Evolutionary conservation across 1,140 invertebrate genomes (phyloP).

Genomic region (Sitophilus oryzae): DNA sequence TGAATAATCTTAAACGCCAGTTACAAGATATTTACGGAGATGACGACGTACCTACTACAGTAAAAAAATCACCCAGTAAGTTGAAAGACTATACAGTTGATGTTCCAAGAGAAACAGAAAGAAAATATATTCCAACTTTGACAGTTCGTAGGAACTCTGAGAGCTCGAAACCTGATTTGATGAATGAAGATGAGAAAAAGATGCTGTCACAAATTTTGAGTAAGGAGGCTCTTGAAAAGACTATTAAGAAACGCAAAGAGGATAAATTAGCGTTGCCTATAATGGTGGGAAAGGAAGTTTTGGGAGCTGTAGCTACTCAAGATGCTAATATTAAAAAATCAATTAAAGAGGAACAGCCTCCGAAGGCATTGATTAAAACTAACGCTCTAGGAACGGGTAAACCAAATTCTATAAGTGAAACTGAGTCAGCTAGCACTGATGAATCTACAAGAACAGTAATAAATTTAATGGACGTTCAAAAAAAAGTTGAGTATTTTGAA

Average conservation of each 20-base stretch:
- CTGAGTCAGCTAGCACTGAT: constrained; percentile 64
- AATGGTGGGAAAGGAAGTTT: constrained; percentile 56
- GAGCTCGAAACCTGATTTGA: constrained; percentile 21
- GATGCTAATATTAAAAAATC: constrained; percentile 40
- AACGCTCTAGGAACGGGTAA: constrained; percentile 27
- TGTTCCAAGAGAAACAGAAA: constrained; percentile 24
- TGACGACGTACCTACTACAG: constrained; percentile 27
- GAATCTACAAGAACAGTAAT: constrained; percentile 62
- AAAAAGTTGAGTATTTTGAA: constrained; percentile 77
- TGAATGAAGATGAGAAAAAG: constrained; percentile 66
- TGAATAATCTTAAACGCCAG: constrained; percentile 73
- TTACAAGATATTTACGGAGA: constrained; percentile 73
- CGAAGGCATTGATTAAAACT: constrained; percentile 29
- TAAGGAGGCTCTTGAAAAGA: constrained; percentile 63
- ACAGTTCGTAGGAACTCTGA: constrained; percentile 38
- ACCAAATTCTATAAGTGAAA: constrained; percentile 51
- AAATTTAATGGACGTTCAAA: constrained; percentile 55
- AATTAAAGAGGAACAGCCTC: constrained; percentile 41
- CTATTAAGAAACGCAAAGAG: constrained; percentile 40
- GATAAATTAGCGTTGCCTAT: constrained; percentile 48
- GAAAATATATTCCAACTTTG: constrained; percentile 19
- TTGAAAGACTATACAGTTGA: constrained; percentile 27
- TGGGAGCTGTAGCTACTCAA: constrained; percentile 56
- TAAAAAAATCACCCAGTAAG: constrained; percentile 1
- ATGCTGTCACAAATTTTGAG: constrained; percentile 64